Conservation (phyloP, 1,140 invertebrate species). For the Drosophila ficusphila region DNA sequence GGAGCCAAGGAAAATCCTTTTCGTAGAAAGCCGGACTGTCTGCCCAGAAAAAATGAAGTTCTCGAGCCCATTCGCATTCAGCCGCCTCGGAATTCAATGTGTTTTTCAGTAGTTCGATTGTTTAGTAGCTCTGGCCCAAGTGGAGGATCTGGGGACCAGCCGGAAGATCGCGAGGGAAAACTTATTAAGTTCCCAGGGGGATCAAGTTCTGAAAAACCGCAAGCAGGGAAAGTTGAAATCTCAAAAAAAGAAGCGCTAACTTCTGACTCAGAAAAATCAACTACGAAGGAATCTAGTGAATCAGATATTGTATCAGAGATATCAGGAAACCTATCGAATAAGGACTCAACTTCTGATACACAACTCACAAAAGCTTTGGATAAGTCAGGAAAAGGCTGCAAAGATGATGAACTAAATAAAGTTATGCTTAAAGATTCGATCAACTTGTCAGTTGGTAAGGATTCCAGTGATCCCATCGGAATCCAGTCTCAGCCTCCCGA, state of each 20-base stretch:
- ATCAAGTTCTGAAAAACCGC: background rate
- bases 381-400: background rate
- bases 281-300: background rate
- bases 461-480: background rate
- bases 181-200: slow-evolving; percentile 13
- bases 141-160: background rate
- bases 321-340: background rate
- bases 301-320: background rate
- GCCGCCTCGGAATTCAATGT: slow-evolving; percentile 20
- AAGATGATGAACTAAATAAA: background rate
- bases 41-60: background rate
- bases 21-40: background rate
- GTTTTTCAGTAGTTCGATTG: background rate
- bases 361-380: background rate
- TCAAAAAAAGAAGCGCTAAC: background rate
- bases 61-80: slow-evolving; percentile 8
- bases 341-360: background rate
- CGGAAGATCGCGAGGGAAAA: slow-evolving; percentile 1
- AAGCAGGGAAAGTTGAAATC: background rate
- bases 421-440: background rate
- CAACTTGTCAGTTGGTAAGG: background rate
- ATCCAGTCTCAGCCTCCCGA: background rate
- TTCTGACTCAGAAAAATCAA: too few relatives aligned
- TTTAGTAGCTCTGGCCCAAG: background rate
- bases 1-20: background rate